phyloP scores from a whole-genome alignment of 2,113 vertebrate species.

The Mola mola region DNA sequence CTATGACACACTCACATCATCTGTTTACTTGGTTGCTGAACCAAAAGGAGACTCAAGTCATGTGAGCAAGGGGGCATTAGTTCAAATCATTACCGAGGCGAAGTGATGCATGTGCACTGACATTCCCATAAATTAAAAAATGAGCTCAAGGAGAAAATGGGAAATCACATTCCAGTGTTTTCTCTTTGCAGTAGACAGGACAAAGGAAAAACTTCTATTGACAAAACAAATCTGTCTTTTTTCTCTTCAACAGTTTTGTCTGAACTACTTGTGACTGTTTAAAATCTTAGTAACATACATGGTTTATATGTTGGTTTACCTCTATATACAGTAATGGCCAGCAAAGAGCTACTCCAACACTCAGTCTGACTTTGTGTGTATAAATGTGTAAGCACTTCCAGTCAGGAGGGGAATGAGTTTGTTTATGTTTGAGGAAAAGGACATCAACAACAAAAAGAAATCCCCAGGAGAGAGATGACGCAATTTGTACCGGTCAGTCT shows the following conservation, averaged over 20 bases:
- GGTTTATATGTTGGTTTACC: conserved; percentile 36
- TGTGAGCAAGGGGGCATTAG: background rate
- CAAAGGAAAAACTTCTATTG: conserved; percentile 4
- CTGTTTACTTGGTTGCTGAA: conserved; percentile 7
- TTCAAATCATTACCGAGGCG: background rate
- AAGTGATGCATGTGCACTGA: background rate
- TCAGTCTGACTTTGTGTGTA: background rate
- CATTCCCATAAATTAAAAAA: conserved; percentile 1
- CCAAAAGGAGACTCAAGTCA: background rate
- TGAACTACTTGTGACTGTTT: conserved; percentile 13
- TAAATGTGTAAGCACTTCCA: conserved; percentile 11
- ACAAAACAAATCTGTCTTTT: background rate
- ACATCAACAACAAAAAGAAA: conserved; percentile 49
- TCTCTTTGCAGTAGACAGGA: background rate
- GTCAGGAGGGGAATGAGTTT: conserved; percentile 8
- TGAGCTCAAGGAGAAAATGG: conserved; percentile 2
- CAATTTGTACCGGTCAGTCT: conserved; percentile 26
- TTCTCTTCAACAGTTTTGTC: conserved; percentile 4
- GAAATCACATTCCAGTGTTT: background rate
- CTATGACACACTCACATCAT: conserved; percentile 4
- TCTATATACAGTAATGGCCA: conserved; percentile 16
- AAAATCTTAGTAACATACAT: background rate
- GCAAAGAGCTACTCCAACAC: conserved; percentile 14
- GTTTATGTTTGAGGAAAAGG: conserved; percentile 41
- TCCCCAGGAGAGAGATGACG: conserved; percentile 33